Percentiles rank a stretch among this genome's conserved stretches.
Conservation (phyloP, 2,113 vertebrate species). For the Megalops atlanticus region DNA sequence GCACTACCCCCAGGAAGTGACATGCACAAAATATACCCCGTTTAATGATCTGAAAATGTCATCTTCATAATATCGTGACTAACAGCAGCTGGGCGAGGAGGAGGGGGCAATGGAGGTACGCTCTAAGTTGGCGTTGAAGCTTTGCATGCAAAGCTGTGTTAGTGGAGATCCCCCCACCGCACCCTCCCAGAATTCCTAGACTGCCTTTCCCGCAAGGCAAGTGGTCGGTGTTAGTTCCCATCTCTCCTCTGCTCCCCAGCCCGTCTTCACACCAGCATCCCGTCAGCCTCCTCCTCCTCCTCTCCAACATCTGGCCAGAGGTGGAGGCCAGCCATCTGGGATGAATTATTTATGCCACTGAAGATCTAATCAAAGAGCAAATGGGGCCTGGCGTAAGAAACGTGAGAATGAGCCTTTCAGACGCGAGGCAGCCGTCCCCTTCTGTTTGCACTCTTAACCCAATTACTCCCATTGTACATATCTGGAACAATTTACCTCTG, state of each 20-base stretch:
- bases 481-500: conserved; percentile 7
- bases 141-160: neutral
- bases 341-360: conserved; percentile 7
- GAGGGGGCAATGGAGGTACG: neutral
- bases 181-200: neutral
- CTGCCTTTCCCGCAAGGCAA: neutral
- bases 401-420: neutral
- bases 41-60: conserved; percentile 42
- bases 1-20: conserved; percentile 21
- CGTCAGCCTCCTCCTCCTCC: neutral
- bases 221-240: neutral
- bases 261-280: neutral
- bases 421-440: neutral
- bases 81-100: conserved; percentile 25
- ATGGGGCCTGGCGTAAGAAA: neutral
- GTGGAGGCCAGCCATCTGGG: neutral
- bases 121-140: neutral
- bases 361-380: conserved; percentile 26
- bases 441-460: conserved; percentile 9
- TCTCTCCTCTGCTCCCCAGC: neutral
- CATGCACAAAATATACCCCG: conserved; percentile 23
- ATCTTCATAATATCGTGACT: conserved; percentile 33
- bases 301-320: conserved; percentile 4
- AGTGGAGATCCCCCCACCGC: neutral
- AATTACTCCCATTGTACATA: conserved; percentile 4